phyloP scores from a whole-genome alignment of 2,888 invertebrate species.

The Teleiodes luculella region DNA sequence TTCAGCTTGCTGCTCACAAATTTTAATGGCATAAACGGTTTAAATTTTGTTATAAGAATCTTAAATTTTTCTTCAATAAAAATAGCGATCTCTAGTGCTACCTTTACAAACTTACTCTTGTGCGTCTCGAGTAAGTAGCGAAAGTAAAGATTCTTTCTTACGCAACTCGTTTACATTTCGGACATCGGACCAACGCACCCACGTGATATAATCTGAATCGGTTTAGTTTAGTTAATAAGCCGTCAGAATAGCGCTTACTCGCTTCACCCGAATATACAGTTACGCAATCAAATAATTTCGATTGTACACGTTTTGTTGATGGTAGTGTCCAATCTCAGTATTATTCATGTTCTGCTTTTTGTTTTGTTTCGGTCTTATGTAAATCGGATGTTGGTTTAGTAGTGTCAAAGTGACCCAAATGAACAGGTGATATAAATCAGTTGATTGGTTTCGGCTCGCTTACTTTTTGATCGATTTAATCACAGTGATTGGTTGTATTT shows the following conservation, averaged over 20 bases:
- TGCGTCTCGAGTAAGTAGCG: constrained; percentile 17
- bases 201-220: constrained; percentile 25
- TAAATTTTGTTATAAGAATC: no score
- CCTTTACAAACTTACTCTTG: background rate
- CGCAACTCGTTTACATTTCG: constrained; percentile 27
- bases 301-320: background rate
- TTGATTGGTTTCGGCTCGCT: background rate
- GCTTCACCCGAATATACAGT: constrained; percentile 5
- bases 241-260: constrained; percentile 14
- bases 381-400: background rate
- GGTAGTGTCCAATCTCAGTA: background rate
- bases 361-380: constrained; percentile 1
- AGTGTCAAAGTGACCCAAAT: background rate
- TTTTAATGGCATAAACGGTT: no score
- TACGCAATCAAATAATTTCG: constrained; percentile 5
- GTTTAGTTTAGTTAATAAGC: constrained; percentile 28
- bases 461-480: background rate
- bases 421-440: background rate
- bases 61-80: no score
- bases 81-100: no score
- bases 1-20: no score
- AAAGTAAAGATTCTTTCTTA: constrained; percentile 37
- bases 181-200: constrained; percentile 19
- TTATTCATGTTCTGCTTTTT: background rate
- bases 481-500: background rate